A percentile compares a stretch with the other conserved stretches of the same genome.
phyloP scores from a whole-genome alignment of 2,113 vertebrate species.

The Columba janthina region DNA sequence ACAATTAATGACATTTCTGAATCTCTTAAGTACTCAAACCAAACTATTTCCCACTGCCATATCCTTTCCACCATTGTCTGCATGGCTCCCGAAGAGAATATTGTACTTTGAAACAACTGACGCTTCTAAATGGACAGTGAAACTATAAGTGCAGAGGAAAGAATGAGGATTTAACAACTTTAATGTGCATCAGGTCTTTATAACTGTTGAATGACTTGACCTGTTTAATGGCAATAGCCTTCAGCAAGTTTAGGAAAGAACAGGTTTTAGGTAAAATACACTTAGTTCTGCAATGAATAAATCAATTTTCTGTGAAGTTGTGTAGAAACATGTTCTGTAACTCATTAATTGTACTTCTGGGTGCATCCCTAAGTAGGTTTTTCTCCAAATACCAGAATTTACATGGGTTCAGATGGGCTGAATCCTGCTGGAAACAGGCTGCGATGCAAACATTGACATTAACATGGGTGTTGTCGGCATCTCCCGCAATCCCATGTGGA shows the following conservation, averaged over 20 bases:
- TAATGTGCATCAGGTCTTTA: background rate
- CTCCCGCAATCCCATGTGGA: background rate
- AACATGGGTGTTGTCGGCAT: background rate
- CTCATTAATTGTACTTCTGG: background rate
- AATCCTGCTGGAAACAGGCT: background rate
- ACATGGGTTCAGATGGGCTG: background rate
- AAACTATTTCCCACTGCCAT: background rate
- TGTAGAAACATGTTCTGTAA: background rate
- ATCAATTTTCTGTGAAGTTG: background rate
- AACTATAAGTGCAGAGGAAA: background rate
- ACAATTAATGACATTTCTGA: background rate
- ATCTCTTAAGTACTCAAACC: background rate
- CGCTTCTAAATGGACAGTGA: background rate
- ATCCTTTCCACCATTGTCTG: background rate
- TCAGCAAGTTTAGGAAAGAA: constrained; percentile 9
- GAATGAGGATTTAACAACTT: background rate
- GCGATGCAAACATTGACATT: background rate
- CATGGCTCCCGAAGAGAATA: background rate
- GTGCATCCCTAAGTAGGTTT: background rate
- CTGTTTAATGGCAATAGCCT: constrained; percentile 14
- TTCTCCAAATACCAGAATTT: background rate
- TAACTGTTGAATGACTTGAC: constrained; percentile 19
- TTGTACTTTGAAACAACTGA: background rate
- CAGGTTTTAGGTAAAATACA: constrained; percentile 16
- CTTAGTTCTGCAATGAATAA: background rate